A percentile compares a stretch with the other conserved stretches of the same genome.
phyloP scores from a whole-genome alignment of 2,113 vertebrate species.

The Martes martes region DNA sequence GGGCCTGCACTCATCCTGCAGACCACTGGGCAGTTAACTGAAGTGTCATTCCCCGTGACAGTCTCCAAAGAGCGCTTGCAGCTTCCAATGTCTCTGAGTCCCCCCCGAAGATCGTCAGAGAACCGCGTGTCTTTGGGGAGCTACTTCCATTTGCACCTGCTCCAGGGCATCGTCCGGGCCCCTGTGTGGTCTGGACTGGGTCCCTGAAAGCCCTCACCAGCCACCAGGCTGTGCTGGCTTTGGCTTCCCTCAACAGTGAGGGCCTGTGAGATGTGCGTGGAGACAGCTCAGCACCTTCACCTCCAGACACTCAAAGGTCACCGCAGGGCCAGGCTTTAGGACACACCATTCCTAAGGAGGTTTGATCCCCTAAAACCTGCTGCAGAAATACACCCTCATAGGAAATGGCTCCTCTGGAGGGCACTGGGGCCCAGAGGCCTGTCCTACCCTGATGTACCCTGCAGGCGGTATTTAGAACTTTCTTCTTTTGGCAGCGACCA shows the following conservation, averaged over 20 bases:
- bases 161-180: fast-evolving
- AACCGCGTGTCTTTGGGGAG: background rate
- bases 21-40: background rate
- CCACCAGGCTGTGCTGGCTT: background rate
- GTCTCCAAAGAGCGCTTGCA: background rate
- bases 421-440: background rate
- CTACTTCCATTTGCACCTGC: background rate
- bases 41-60: background rate
- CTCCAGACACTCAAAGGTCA: background rate
- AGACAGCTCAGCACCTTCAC: background rate
- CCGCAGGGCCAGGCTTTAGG: background rate
- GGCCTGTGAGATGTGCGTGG: background rate
- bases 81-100: background rate
- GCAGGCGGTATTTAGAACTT: background rate
- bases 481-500: background rate
- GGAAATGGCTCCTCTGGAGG: background rate
- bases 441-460: background rate
- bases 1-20: background rate
- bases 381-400: background rate
- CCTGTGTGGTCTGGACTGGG: background rate
- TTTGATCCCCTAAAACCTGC: background rate
- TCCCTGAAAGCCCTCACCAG: background rate
- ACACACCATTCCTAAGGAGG: background rate
- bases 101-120: background rate
- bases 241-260: background rate